Conservation (phyloP, 2,113 vertebrate genomes). For the Sus scrofa region DNA sequence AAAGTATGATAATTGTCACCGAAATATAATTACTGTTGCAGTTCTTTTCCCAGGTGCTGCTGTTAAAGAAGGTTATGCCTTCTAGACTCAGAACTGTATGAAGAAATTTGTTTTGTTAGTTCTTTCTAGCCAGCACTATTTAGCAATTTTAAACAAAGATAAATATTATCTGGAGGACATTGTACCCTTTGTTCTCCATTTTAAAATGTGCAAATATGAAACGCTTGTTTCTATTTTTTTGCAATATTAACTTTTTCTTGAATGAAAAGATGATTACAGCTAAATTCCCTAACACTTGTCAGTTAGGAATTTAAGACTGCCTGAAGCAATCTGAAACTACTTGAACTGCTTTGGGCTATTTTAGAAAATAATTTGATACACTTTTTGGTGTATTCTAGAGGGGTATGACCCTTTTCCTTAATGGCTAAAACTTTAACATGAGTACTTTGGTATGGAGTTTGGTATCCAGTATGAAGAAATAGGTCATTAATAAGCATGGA, state of each 20-base stretch:
- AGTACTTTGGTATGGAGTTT: not conserved
- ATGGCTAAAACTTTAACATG: not conserved
- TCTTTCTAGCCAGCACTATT: conserved; percentile 46
- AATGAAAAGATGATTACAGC: conserved; percentile 57
- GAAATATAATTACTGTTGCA: not conserved
- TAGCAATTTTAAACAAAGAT: conserved; percentile 49
- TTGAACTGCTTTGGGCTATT: conserved; percentile 72
- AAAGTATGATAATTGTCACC: not conserved
- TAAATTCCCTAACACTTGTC: conserved; percentile 56
- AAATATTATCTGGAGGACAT: conserved; percentile 32
- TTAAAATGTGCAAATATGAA: conserved; percentile 45
- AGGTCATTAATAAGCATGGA: not conserved
- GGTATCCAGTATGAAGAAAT: not conserved
- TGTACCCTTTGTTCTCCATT: conserved; percentile 43
- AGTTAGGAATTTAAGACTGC: conserved; percentile 68
- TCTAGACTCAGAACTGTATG: conserved; percentile 19
- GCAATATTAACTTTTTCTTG: conserved; percentile 64
- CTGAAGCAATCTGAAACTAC: conserved; percentile 67
- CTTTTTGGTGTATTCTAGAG: conserved; percentile 59
- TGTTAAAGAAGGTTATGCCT: not conserved
- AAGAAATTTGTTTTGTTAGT: conserved; percentile 26
- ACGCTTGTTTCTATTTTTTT: conserved; percentile 40
- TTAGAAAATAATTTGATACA: conserved; percentile 77
- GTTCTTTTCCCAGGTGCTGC: not conserved
- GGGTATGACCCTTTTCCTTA: conserved; percentile 28